These are phyloP conservation scores for Cyphomyrus plagiostoma DNA, from an alignment of 2,113 vertebrate genomes.

Conservation along the genomic window DNA sequence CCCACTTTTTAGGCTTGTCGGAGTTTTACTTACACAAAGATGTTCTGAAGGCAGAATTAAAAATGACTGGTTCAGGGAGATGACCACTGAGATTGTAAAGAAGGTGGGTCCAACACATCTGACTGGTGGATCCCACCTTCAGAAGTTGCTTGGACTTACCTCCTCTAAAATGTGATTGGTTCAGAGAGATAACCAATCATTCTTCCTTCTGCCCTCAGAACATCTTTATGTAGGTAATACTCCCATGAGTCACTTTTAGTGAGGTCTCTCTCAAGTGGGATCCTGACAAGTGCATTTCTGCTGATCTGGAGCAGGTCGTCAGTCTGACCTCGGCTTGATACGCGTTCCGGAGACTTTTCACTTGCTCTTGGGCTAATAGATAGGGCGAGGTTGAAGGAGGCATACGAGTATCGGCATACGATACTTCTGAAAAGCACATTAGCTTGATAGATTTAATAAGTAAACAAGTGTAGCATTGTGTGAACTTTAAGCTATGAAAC, in stretches of 20 bases:
- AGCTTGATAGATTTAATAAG: neutral
- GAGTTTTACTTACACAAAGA: no score
- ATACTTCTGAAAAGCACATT: neutral
- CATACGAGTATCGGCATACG: neutral
- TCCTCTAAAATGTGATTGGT: no score
- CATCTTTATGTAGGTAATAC: no score
- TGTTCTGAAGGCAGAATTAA: no score
- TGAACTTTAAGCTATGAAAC: neutral
- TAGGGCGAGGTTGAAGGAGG: neutral
- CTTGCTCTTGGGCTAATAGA: neutral
- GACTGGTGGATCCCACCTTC: no score
- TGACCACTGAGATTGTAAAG: no score
- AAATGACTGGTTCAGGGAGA: no score
- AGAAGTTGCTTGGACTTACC: no score
- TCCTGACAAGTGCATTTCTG: neutral
- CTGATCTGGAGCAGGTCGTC: neutral
- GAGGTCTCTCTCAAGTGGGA: neutral
- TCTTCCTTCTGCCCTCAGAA: no score
- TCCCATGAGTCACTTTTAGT: neutral
- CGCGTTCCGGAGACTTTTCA: neutral
- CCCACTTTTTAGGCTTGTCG: neutral
- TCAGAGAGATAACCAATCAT: no score
- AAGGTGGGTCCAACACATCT: no score
- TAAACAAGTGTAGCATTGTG: neutral
- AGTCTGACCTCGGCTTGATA: neutral